Conservation (phyloP, 2,888 invertebrate genomes). For the Camptogramma bilineatum region DNA sequence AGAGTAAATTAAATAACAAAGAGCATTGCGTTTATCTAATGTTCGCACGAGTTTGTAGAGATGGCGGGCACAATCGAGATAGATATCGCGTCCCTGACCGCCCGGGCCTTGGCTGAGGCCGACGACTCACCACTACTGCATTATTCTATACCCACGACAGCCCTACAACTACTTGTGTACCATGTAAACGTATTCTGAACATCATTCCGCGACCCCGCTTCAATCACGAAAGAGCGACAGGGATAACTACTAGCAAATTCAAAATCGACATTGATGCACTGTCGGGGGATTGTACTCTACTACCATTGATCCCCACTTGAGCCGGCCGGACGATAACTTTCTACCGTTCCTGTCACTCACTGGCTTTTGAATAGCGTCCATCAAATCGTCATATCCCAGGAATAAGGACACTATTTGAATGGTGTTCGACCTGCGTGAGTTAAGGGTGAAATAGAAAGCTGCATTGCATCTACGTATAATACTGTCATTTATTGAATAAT, state of each 20-base stretch:
- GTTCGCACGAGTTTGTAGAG: conserved; percentile 35
- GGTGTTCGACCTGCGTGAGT: not conserved
- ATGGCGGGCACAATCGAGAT: conserved; percentile 59
- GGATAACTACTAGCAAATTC: conserved; percentile 38
- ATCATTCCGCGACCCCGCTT: conserved; percentile 34
- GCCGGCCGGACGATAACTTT: conserved; percentile 37
- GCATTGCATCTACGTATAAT: not conserved
- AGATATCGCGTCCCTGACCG: conserved; percentile 80
- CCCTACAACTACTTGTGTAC: conserved; percentile 45
- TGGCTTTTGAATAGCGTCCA: conserved; percentile 29
- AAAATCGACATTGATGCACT: conserved; percentile 44
- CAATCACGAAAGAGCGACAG: conserved; percentile 35
- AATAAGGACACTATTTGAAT: not conserved
- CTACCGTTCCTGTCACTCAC: conserved; percentile 34
- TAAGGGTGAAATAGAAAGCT: not conserved
- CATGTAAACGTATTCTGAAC: conserved; percentile 39
- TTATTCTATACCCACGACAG: conserved; percentile 36
- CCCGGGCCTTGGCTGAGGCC: conserved; percentile 76
- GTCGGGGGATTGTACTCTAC: conserved; percentile 43
- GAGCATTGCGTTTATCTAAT: conserved; percentile 33
- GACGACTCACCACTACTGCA: conserved; percentile 59
- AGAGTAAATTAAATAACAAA: conserved; percentile 2
- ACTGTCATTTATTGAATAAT: not conserved
- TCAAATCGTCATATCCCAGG: not conserved
- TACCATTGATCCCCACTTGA: conserved; percentile 44